Percentiles rank a stretch among this genome's conserved stretches.
phyloP scores from a whole-genome alignment of 2,113 vertebrate species.

The Leptosomus discolor region DNA sequence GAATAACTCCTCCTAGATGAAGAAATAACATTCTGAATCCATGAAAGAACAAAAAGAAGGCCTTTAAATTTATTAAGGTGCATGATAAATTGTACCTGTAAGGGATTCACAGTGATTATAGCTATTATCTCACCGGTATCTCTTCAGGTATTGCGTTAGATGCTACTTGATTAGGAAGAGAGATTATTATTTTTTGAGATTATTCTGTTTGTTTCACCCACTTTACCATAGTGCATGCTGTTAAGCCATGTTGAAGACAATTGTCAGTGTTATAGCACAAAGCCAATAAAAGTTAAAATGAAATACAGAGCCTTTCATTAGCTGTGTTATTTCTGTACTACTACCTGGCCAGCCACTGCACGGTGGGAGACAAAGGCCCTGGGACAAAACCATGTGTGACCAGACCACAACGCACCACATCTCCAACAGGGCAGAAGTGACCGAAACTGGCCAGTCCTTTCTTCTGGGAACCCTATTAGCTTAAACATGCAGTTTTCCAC shows the following conservation, averaged over 20 bases:
- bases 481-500: not conserved
- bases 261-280: not conserved
- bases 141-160: not conserved
- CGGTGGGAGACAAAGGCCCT: not conserved
- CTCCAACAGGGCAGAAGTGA: not conserved
- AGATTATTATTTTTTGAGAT: not conserved
- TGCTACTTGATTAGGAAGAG: not conserved
- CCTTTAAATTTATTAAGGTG: not conserved
- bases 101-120: not conserved
- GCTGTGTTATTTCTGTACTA: not conserved
- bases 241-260: not conserved
- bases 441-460: not conserved
- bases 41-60: not conserved
- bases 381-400: not conserved
- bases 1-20: not conserved
- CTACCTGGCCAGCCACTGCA: not conserved
- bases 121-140: not conserved
- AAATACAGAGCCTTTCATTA: not conserved
- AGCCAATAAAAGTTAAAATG: not conserved
- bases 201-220: not conserved
- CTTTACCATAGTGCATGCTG: not conserved
- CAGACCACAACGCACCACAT: accelerated
- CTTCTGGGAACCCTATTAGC: not conserved
- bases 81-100: not conserved
- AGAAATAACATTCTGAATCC: not conserved